Evolutionary conservation across 2,797 vertebrate species (phyloP).

Genomic region (Nyctalus aviator): DNA sequence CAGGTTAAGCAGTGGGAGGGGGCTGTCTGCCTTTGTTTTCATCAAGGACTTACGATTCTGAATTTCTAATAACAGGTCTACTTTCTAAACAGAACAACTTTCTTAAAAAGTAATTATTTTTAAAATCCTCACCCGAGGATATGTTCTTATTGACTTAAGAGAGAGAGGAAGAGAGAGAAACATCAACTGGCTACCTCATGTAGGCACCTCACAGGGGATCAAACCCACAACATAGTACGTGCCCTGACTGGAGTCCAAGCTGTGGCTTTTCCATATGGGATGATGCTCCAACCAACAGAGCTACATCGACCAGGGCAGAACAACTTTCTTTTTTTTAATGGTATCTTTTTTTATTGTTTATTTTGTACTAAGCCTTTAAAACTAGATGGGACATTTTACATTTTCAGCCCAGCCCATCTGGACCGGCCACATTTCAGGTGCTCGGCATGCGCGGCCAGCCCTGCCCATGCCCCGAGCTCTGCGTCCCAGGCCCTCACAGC

Average conservation of each 20-base stretch:
- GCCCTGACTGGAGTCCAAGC: background rate
- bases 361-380: background rate
- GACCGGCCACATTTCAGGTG: rapidly evolving
- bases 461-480: rapidly evolving
- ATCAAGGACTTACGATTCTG: background rate
- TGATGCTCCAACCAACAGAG: background rate
- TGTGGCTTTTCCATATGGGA: background rate
- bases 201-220: too few relatives aligned
- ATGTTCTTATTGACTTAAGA: background rate
- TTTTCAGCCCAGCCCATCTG: background rate
- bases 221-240: background rate
- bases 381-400: background rate
- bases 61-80: background rate
- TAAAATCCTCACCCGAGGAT: background rate
- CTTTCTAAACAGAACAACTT: background rate
- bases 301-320: background rate
- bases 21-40: background rate
- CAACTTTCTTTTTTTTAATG: background rate
- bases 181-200: background rate
- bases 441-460: rapidly evolving
- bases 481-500: background rate
- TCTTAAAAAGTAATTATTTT: background rate
- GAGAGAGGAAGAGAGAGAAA: background rate
- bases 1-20: background rate
- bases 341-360: background rate